A percentile compares a stretch with the other conserved stretches of the same genome.
These are phyloP conservation scores for Hypomesus transpacificus DNA, from an alignment of 2,113 vertebrate species.

Conservation along the genomic window DNA sequence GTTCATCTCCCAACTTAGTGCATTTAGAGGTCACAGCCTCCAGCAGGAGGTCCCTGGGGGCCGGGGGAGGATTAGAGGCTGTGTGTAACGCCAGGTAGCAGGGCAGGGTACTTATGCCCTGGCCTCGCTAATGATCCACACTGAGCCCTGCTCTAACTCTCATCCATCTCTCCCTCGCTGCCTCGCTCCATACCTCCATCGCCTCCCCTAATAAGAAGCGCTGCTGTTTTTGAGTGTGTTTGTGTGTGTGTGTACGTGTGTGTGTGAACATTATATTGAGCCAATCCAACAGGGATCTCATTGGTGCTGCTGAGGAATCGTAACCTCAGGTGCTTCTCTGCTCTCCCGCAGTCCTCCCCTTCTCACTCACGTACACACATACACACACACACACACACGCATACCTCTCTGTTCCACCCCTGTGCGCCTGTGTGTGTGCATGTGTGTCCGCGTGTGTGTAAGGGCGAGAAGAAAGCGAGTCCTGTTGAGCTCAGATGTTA, in stretches of 20 bases:
- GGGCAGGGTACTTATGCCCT: conserved; percentile 3
- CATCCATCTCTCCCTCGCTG: conserved; percentile 21
- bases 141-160: conserved; percentile 24
- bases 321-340: conserved; percentile 45
- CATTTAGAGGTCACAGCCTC: neutral
- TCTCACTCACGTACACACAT: neutral
- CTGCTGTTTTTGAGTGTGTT: neutral
- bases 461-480: neutral
- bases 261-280: conserved; percentile 27
- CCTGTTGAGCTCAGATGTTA: conserved; percentile 9
- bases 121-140: conserved; percentile 33
- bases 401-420: neutral
- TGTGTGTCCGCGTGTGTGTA: no score
- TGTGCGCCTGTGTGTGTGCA: neutral
- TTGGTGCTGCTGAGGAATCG: conserved; percentile 48
- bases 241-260: conserved; percentile 13
- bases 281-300: conserved; percentile 56
- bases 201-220: conserved; percentile 29
- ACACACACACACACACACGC: neutral
- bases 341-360: neutral
- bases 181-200: conserved; percentile 32
- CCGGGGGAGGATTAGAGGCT: neutral
- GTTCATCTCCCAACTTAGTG: neutral
- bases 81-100: neutral
- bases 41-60: neutral